Percentiles rank a stretch among this genome's conserved stretches.
Evolutionary conservation across 2,113 vertebrate species (phyloP).

Genomic region (Salvelinus alpinus): DNA sequence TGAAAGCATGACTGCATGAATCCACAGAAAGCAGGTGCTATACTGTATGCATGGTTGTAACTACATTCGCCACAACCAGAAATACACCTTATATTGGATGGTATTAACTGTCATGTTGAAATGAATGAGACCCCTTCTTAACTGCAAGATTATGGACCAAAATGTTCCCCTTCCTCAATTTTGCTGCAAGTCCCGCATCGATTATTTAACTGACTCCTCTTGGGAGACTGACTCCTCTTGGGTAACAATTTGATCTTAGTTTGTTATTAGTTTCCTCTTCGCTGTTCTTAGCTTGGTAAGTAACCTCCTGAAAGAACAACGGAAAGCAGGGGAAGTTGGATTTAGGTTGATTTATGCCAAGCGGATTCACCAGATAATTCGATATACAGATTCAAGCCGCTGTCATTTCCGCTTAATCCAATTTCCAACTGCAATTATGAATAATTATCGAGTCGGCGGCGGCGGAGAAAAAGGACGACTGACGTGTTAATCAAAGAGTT

Average conservation of each 20-base stretch:
- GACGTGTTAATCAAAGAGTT: slow-evolving; percentile 73
- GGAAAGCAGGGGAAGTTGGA: slow-evolving; percentile 22
- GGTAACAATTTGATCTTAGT: slow-evolving; percentile 36
- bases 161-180: slow-evolving; percentile 52
- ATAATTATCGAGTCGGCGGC: slow-evolving; percentile 57
- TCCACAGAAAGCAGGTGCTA: slow-evolving; percentile 51
- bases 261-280: slow-evolving; percentile 46
- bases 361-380: slow-evolving; percentile 53
- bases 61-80: slow-evolving; percentile 48
- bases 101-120: slow-evolving; percentile 53
- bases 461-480: slow-evolving; percentile 16
- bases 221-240: slow-evolving; percentile 19
- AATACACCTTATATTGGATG: slow-evolving; percentile 59
- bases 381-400: slow-evolving; percentile 48
- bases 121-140: slow-evolving; percentile 52
- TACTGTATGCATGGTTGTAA: slow-evolving; percentile 67
- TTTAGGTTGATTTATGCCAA: slow-evolving; percentile 56
- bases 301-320: slow-evolving; percentile 48
- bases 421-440: slow-evolving; percentile 66
- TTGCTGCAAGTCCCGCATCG: slow-evolving; percentile 12
- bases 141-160: slow-evolving; percentile 39
- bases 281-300: slow-evolving; percentile 56
- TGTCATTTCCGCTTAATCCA: slow-evolving; percentile 61
- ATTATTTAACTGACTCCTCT: slow-evolving; percentile 13
- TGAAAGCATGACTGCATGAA: slow-evolving; percentile 57